phyloP scores from a whole-genome alignment of 1,140 invertebrate species.

The Papilio machaon region DNA sequence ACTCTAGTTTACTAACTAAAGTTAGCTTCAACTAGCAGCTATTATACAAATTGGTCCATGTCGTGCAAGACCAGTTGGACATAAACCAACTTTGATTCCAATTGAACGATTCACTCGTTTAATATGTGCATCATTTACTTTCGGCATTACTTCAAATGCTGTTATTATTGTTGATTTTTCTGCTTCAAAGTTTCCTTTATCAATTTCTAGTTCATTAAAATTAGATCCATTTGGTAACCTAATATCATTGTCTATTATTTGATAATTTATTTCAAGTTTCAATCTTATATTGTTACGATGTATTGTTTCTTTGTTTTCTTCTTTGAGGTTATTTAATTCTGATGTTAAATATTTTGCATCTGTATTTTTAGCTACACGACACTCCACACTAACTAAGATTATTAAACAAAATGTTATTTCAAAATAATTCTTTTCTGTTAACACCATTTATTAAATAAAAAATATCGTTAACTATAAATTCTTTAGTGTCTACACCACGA shows the following conservation, averaged over 20 bases:
- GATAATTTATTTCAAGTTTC: neutral
- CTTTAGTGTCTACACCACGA: neutral
- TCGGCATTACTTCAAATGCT: neutral
- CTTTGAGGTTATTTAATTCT: neutral
- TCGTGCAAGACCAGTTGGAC: neutral
- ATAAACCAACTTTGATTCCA: neutral
- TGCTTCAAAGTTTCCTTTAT: neutral
- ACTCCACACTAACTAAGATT: neutral
- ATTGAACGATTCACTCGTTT: neutral
- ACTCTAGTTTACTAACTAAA: too few relatives aligned
- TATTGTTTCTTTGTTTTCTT: neutral
- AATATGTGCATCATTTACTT: neutral
- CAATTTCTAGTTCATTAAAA: neutral
- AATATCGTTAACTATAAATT: neutral
- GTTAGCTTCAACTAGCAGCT: neutral
- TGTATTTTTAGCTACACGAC: slow-evolving; percentile 3
- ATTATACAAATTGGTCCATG: neutral
- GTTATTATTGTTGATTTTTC: neutral
- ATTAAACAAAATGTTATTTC: neutral
- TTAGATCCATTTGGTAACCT: neutral
- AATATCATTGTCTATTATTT: neutral
- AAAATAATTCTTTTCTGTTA: neutral
- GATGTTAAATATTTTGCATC: neutral
- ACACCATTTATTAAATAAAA: neutral
- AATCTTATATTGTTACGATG: neutral